Base-by-base conservation (phyloP, 2,797 vertebrate species). In the Brachyrhaphis roseni region DNA sequence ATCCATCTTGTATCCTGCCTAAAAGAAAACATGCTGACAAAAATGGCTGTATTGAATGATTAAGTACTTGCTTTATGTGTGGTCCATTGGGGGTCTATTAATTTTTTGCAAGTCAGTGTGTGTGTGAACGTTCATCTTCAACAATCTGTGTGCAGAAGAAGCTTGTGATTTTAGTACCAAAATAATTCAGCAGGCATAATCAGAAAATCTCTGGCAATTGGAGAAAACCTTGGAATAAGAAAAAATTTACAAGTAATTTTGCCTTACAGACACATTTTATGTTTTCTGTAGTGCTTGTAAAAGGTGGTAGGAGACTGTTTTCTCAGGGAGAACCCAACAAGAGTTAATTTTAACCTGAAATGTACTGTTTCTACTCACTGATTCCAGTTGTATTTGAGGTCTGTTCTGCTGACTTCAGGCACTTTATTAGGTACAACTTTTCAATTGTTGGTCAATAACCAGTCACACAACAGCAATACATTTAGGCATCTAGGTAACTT, bases 111-210 rank as follows among this genome's bases (percentile, higher is more conserved):
- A 36, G 28, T 72, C 28, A 36, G 31, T 66, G 5, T 64, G 59
- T 51, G 45, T 74, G 70, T 31, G n/a, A 79, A 77, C 8, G 16
- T 71, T 51, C 45, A 72, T 41, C 31, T 68, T 62, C 72, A 26
- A 20, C 7, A 45, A 8, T 71, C 26, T 46, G 7, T 91, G 74
- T 84, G 79, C n/a, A 34, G 75, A 83, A 85, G 80, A 87, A 86
- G 90, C 78, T 51, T 62, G 74, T 73, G 73, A 81, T 87, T 89
- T 43, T 87, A 82, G 77, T 36, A 78, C 66, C 20, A 3, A 53
- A 71, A 73, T 13, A 72, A 75, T 62, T 88, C 82, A 36, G 74
- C 78, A 80, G 20, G 66, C 34, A 53, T 75, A 70, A 86, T 87
- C 76, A 82, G n/a, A 76, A 78, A 79, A 79, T 68, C 34, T 78